These are phyloP conservation scores for Myotis planiceps DNA, from an alignment of 2,797 vertebrate species.

Conservation along the genomic window DNA sequence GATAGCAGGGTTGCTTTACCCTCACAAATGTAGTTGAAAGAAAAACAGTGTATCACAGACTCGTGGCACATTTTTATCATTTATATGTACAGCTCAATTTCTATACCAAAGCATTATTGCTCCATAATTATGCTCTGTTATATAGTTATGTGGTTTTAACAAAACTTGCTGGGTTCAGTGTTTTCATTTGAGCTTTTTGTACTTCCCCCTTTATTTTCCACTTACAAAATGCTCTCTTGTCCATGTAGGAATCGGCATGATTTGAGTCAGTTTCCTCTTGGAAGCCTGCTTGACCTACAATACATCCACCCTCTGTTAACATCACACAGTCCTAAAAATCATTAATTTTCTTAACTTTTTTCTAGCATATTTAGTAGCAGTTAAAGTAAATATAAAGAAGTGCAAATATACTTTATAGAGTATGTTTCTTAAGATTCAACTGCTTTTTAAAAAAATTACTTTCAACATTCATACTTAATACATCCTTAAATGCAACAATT, in stretches of 20 bases:
- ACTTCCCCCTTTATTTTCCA: neutral
- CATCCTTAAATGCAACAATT: neutral
- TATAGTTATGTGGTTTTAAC: neutral
- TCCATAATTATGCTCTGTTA: neutral
- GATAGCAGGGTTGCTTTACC: neutral
- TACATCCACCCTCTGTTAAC: rapidly evolving
- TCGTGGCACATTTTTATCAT: neutral
- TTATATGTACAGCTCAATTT: neutral
- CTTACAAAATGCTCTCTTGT: neutral
- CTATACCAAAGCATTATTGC: neutral
- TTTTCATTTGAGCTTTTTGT: neutral
- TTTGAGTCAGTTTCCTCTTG: neutral
- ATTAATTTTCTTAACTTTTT: neutral
- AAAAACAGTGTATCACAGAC: neutral
- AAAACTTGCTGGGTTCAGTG: neutral
- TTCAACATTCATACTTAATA: neutral
- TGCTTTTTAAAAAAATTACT: neutral
- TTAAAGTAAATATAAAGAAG: neutral
- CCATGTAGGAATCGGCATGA: neutral
- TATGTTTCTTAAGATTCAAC: neutral
- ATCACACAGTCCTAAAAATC: neutral
- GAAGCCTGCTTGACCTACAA: neutral
- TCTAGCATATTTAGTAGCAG: neutral
- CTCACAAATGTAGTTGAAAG: neutral
- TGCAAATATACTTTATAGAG: neutral